Evolutionary conservation across 2,113 vertebrate genomes (phyloP), one percentile per base, ranked within the genome.

Genomic region (Scatophagus argus): DNA sequence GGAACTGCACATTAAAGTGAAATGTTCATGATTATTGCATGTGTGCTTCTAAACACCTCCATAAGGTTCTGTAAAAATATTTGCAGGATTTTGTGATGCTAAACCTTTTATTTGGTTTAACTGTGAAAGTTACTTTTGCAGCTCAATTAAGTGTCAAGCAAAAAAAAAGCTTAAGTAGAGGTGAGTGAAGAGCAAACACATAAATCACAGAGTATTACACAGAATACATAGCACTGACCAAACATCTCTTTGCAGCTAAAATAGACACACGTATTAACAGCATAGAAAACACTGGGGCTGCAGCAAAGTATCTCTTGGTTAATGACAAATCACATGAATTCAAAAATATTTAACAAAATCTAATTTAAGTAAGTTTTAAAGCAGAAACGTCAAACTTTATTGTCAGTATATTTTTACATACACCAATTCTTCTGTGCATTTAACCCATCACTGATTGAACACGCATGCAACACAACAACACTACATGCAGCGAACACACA

Each of bases 1-100:
- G 84, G 73, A 81, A 31, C 49, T 44, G 69, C 55, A 58, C 47
- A 11, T n/a, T 2, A 29, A 77, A 65, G 69, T 43, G 38, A 73
- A 68, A 31, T 41, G 62, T 68, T 49, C 31, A 36, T 31, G 11
- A 62, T 14, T 47, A 65, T 7, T n/a, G 61, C 60, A n/a, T 36
- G 8, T 4, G 17, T 77, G 46, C 74, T 51, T 58, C 41, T 39
- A 63, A 58, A 68, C 19, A 4, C 64, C 67, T 76, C 71, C 21
- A 9, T 27, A n/a, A 56, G 32, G 38, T 59, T 56, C 46, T 43
- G 27, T 36, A 9, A 34, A 10, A 29, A 62, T 67, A 8, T n/a
- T 63, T 61, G 52, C 36, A 41, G 39, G 38, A 16, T 43, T 51
- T 63, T 4, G n/a, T 44, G 9, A 52, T 27, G 21, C 32, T 21